Percentiles rank a stretch among this genome's conserved stretches.
phyloP scores from a whole-genome alignment of 2,797 vertebrate species.

The Lateolabrax maculatus region DNA sequence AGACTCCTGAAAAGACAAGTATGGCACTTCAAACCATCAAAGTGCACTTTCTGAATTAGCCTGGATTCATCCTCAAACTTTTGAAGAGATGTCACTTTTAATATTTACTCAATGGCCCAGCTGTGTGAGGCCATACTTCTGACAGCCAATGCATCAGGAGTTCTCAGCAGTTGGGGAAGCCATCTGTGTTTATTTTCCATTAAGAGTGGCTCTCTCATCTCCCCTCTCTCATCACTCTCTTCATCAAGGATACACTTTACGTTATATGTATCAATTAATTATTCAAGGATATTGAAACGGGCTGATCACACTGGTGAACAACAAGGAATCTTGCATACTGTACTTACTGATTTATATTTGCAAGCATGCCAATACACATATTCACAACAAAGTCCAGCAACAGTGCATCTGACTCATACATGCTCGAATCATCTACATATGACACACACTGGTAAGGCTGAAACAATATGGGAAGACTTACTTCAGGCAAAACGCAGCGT shows the following conservation, averaged over 20 bases:
- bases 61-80: constrained; percentile 59
- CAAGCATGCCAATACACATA: constrained; percentile 1
- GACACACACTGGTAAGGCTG: constrained; percentile 21
- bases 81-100: constrained; percentile 57
- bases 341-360: constrained; percentile 14
- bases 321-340: not conserved
- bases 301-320: constrained; percentile 34
- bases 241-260: constrained; percentile 56
- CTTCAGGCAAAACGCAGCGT: constrained; percentile 45
- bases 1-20: constrained; percentile 58
- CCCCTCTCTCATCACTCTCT: constrained; percentile 38
- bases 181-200: constrained; percentile 81
- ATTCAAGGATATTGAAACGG: constrained; percentile 45
- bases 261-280: constrained; percentile 59
- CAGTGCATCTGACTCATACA: constrained; percentile 24
- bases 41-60: constrained; percentile 62
- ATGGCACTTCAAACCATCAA: constrained; percentile 53
- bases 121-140: constrained; percentile 47
- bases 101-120: constrained; percentile 48
- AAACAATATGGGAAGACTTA: constrained; percentile 42
- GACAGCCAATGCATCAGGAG: constrained; percentile 57
- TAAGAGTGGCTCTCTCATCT: constrained; percentile 57
- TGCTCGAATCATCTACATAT: constrained; percentile 19
- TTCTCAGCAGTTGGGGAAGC: constrained; percentile 60
- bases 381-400: constrained; percentile 7